Evolutionary conservation across 2,113 vertebrate species (phyloP), one percentile per base, ranked within the genome.

Genomic region (Sturnus vulgaris): DNA sequence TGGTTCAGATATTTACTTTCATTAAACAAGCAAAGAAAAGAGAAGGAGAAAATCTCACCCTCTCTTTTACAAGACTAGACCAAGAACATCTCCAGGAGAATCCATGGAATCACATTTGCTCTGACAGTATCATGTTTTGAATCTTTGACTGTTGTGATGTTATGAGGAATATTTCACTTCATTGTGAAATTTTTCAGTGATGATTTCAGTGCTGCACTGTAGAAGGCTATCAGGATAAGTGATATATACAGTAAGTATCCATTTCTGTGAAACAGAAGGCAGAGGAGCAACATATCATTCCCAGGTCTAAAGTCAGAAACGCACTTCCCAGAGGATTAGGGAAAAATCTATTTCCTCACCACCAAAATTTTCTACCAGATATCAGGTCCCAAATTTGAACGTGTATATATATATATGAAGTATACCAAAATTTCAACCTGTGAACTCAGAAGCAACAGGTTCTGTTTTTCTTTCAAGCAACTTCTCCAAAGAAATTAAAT

Each of bases 251-350:
- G 40, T 64, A 72, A 80, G 66, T 72, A 83, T 89, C 50, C 24
- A 72, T 96, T 92, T 91, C 92, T 83, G 80, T 69, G 72, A 68
- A 94, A 86, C 11, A 83, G 59, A 68, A 80, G 37, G 55, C 68
- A 83, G 66, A 80, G 37, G 35, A 80, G 21, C 3, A 8, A 42
- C 21, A 33, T 82, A 35, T 33, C 21, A 31, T 46, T 59, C 21
- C 13, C n/a, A 75, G 7, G 7, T 65, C 44, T 90, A 49, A 85
- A 90, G 53, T 68, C 82, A 94, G 57, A 88, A 86, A 31, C 10
- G 8, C 9, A 11, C 11, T 56, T 71, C 52, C 31, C 22, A 23
- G 9, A 35, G 15, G 8, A 55, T 39, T 47, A 88, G 27, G 18
- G 44, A 31, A 82, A 84, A 90, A 63, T 42, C 11, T 47, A 42